Base-by-base conservation (phyloP, 2,113 vertebrate genomes). In the Calonectris borealis region DNA sequence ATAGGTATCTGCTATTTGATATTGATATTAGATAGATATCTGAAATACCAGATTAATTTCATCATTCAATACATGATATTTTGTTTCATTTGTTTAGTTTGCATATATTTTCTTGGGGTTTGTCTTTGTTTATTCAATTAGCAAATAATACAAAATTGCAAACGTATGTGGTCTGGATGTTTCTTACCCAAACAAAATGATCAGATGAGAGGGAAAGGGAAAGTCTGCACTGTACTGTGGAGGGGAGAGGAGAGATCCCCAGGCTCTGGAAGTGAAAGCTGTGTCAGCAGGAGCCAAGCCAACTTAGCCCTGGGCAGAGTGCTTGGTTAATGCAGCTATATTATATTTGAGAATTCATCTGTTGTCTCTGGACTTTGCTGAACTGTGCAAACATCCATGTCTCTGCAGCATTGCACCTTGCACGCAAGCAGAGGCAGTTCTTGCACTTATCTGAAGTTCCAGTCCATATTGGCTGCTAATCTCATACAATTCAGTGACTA, bases 201-300 rank as follows among this genome's bases (percentile, higher is more conserved):
- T 60, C 6, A 24, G 40, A 76, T 36, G 57, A 87, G 61, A 93
- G 48, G 36, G 14, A 65, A 90, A 84, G 20, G 10, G 15, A 51
- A 92, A 80, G 17, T 46, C 71, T 83, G 1, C 20, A 32, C 11
- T 17, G 6, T 32, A 16, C 4, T 40, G 38, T 48, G 48, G 51
- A 86, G 69, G 12, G 31, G 11, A 86, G 18, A 76, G 32, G 25
- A 81, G 69, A 36, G 13, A 68, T 78, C 85, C 64, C 81, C 32
- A 65, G 58, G 75, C 58, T 92, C 25, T 93, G 71, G 32, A 86
- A 91, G 29, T 29, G 62, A 91, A 80, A 95, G 58, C 75, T 90
- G 22, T 48, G 86, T 94, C 90, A 92, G 87, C 90, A 90, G 83
- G n/a, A 92, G 25, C 55, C 12, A 38, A 83, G 57, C 61, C 77